Conservation (phyloP, 2,113 vertebrate species). For the Dipodomys spectabilis region DNA sequence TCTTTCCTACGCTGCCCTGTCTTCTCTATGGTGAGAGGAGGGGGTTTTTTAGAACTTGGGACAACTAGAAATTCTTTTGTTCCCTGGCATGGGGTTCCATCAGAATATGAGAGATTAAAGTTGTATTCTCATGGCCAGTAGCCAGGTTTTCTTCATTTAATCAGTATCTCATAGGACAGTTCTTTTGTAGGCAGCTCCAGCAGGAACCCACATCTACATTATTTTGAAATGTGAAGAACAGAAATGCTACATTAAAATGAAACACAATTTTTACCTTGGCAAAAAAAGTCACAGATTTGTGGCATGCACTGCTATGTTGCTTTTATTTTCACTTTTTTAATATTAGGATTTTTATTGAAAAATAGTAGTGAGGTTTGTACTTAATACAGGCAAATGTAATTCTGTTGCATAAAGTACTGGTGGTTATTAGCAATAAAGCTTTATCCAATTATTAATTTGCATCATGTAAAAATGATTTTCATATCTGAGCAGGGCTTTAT, state of each 20-base stretch:
- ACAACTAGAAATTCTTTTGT: background rate
- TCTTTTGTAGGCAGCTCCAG: background rate
- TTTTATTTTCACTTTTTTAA: constrained; percentile 59
- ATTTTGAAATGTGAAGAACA: background rate
- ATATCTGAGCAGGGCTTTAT: constrained; percentile 39
- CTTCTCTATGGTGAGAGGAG: background rate
- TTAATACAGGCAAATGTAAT: constrained; percentile 27
- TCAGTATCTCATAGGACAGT: background rate
- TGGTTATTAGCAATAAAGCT: constrained; percentile 30
- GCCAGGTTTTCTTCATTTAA: background rate
- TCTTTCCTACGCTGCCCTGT: constrained; percentile 15
- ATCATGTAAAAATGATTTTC: constrained; percentile 52
- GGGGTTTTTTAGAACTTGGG: constrained; percentile 15
- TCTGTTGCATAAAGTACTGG: constrained; percentile 26
- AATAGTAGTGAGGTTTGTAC: background rate
- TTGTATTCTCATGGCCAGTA: background rate
- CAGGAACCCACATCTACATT: background rate
- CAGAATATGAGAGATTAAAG: background rate
- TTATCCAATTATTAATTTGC: constrained; percentile 33
- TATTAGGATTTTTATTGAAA: constrained; percentile 56
- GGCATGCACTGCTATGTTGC: background rate
- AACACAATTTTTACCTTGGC: background rate
- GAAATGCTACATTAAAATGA: background rate
- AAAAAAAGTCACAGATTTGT: background rate
- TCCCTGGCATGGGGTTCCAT: background rate